Percentiles rank a stretch among this genome's conserved stretches.
phyloP scores from a whole-genome alignment of 2,113 vertebrate species.

The Trogon melanurus region DNA sequence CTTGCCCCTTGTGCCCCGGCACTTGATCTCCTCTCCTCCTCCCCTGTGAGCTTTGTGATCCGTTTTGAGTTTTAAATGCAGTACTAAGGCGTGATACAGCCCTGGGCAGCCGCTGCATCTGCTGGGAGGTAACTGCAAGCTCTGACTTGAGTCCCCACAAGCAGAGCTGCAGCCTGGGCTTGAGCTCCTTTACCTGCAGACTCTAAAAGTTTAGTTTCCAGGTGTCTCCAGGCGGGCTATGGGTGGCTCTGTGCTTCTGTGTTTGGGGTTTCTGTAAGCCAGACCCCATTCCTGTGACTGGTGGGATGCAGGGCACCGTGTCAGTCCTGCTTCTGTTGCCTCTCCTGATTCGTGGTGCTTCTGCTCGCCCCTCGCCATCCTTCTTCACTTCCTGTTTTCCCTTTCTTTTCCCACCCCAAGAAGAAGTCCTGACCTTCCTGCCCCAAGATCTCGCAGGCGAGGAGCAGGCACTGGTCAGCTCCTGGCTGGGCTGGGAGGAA shows the following conservation, averaged over 20 bases:
- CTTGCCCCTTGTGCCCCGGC: fast-evolving
- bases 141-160: neutral
- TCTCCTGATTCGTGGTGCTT: neutral
- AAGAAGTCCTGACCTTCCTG: neutral
- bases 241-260: neutral
- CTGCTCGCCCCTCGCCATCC: neutral
- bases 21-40: neutral
- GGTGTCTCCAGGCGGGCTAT: fast-evolving
- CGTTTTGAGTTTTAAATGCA: neutral
- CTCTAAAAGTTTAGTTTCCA: neutral
- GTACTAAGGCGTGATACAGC: neutral
- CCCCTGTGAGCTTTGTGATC: neutral
- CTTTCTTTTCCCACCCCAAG: neutral
- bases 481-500: neutral
- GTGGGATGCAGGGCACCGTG: neutral
- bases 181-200: neutral
- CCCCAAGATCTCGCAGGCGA: fast-evolving
- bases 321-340: fast-evolving
- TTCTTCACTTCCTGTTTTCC: neutral
- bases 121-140: neutral
- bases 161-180: neutral
- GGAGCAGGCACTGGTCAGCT: neutral
- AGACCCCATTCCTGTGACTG: fast-evolving
- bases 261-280: neutral
- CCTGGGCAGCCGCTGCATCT: neutral